Percentiles rank a stretch among this genome's conserved stretches.
phyloP scores from a whole-genome alignment of 2,888 invertebrate genomes.

The Drosophila parthenogenetica region DNA sequence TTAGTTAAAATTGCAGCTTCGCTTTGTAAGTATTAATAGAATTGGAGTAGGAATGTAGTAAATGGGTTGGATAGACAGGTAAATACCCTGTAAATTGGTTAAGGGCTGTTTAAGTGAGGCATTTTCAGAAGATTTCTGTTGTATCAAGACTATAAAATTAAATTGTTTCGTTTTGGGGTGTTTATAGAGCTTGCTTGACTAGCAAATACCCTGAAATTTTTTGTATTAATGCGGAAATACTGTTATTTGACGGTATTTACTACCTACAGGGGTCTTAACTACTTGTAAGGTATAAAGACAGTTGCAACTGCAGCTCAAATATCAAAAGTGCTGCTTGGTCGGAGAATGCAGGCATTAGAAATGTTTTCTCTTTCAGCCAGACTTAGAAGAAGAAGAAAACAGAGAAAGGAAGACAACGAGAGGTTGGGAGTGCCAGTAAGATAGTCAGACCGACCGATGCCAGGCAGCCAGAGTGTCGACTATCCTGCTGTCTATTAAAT shows the following conservation, averaged over 20 bases:
- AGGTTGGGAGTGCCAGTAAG: too few relatives aligned
- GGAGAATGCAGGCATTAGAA: constrained; percentile 28
- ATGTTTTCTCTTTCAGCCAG: constrained; percentile 50
- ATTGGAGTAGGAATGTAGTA: background rate
- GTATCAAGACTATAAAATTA: too few relatives aligned
- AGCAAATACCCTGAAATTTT: background rate
- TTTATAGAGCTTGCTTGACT: background rate
- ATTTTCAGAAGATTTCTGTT: too few relatives aligned
- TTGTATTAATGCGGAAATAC: background rate
- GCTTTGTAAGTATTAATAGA: background rate
- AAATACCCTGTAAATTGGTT: background rate
- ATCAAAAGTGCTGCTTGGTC: constrained; percentile 1
- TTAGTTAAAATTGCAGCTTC: background rate
- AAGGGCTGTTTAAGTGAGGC: too few relatives aligned
- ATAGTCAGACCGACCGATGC: background rate
- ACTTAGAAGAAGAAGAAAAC: constrained; percentile 19
- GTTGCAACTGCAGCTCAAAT: constrained; percentile 11
- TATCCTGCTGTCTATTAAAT: constrained; percentile 28
- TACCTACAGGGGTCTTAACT: background rate
- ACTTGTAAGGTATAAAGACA: background rate
- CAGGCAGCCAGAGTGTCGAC: constrained; percentile 27
- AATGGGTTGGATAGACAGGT: background rate
- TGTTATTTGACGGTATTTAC: background rate
- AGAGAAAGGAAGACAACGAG: background rate
- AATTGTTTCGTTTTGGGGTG: too few relatives aligned